Evolutionary conservation across 2,797 vertebrate species (phyloP).

Genomic region (Hemibagrus guttatus): DNA sequence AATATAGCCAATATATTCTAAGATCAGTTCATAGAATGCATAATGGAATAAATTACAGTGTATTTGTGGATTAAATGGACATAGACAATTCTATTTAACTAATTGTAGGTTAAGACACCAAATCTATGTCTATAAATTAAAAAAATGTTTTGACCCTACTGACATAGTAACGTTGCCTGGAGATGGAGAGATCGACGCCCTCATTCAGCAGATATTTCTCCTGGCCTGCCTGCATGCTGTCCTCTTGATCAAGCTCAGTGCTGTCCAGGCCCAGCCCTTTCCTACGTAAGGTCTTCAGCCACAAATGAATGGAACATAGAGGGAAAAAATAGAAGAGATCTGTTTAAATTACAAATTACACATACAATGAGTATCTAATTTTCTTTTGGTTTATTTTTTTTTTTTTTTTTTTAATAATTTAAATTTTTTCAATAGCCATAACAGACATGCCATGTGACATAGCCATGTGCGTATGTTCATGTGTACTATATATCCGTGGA

Average conservation of each 20-base stretch:
- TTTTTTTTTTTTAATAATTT: not conserved
- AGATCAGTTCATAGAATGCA: not conserved
- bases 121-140: not conserved
- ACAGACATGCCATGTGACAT: not conserved
- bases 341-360: not conserved
- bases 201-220: conserved; percentile 79
- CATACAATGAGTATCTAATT: not conserved
- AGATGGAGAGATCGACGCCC: conserved; percentile 78
- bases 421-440: not conserved
- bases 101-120: not conserved
- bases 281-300: conserved; percentile 84
- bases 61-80: not conserved
- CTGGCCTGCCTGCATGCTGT: conserved; percentile 67
- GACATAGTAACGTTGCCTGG: conserved; percentile 82
- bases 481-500: not conserved
- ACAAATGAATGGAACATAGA: not conserved
- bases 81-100: not conserved
- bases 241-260: conserved; percentile 83
- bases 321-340: not conserved
- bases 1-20: not conserved
- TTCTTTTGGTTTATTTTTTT: too few relatives aligned
- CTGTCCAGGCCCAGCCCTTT: conserved; percentile 85
- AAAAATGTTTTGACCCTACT: conserved; percentile 62
- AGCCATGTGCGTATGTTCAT: too few relatives aligned
- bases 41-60: not conserved